Percentiles rank a stretch among this genome's conserved stretches.
phyloP scores from a whole-genome alignment of 2,113 vertebrate genomes.

The Melanotaenia duboulayi region DNA sequence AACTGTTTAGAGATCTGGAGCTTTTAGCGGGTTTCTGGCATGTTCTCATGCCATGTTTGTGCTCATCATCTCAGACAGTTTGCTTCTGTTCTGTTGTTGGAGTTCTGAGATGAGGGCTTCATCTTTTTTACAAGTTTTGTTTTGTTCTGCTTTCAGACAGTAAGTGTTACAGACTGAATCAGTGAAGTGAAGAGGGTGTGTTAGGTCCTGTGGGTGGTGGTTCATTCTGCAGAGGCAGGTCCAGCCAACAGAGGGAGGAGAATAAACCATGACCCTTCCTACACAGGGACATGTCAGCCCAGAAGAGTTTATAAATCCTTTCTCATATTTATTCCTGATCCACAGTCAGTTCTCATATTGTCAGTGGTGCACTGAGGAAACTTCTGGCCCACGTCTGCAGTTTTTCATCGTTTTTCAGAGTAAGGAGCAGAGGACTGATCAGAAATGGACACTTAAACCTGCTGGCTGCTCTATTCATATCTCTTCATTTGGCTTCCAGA shows the following conservation, averaged over 20 bases:
- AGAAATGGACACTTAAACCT: constrained; percentile 24
- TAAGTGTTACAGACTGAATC: too few relatives aligned
- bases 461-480: not conserved
- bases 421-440: not conserved
- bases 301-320: constrained; percentile 66
- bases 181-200: too few relatives aligned
- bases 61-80: too few relatives aligned
- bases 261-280: constrained; percentile 29
- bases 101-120: too few relatives aligned
- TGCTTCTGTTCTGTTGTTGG: too few relatives aligned
- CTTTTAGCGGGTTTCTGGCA: too few relatives aligned
- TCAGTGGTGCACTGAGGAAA: constrained; percentile 50
- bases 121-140: too few relatives aligned
- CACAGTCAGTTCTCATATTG: constrained; percentile 42
- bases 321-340: constrained; percentile 40
- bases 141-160: too few relatives aligned
- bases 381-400: constrained; percentile 14
- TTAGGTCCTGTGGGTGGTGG: constrained; percentile 7
- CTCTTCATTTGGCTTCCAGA: not conserved
- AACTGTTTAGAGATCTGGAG: too few relatives aligned
- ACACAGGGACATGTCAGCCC: constrained; percentile 53
- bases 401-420: constrained; percentile 13
- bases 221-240: constrained; percentile 20
- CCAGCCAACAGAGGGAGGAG: constrained; percentile 41
- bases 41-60: too few relatives aligned